Percentiles rank a stretch among this genome's conserved stretches.
These are phyloP conservation scores for Apaloderma vittatum DNA, from an alignment of 2,113 vertebrate genomes.

Conservation along the genomic window DNA sequence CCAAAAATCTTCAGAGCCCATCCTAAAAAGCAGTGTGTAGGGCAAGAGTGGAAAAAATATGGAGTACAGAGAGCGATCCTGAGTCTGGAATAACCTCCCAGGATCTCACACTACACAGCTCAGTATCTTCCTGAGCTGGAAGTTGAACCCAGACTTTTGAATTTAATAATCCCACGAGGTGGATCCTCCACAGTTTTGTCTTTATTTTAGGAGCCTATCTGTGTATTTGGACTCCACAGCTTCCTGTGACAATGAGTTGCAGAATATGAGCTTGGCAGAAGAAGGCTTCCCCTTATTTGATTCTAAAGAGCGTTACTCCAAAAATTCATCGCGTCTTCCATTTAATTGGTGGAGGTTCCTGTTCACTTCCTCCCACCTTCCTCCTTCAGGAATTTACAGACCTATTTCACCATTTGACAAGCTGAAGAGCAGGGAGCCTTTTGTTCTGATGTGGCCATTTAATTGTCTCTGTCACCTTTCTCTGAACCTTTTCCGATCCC, in stretches of 20 bases:
- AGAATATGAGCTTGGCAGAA: neutral
- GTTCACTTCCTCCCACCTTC: neutral
- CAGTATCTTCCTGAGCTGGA: neutral
- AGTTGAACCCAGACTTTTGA: neutral
- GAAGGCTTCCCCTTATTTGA: neutral
- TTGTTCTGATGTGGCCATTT: neutral
- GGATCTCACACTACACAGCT: neutral
- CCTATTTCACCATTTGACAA: neutral
- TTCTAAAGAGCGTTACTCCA: neutral
- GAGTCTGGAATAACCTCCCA: neutral
- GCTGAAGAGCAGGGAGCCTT: neutral
- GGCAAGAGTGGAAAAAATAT: neutral
- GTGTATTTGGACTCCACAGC: neutral
- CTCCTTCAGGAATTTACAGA: neutral
- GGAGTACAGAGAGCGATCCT: neutral
- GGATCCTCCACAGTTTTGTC: neutral
- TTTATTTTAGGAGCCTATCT: neutral
- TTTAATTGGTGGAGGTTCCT: neutral
- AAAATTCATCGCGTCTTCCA: neutral
- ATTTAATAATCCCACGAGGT: neutral
- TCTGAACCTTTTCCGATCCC: neutral
- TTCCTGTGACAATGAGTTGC: neutral
- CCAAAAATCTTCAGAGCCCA: neutral
- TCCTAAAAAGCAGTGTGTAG: neutral
- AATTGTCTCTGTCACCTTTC: neutral